Conservation (phyloP, 1,140 invertebrate genomes). For the Diplogasteroides magnus region DNA sequence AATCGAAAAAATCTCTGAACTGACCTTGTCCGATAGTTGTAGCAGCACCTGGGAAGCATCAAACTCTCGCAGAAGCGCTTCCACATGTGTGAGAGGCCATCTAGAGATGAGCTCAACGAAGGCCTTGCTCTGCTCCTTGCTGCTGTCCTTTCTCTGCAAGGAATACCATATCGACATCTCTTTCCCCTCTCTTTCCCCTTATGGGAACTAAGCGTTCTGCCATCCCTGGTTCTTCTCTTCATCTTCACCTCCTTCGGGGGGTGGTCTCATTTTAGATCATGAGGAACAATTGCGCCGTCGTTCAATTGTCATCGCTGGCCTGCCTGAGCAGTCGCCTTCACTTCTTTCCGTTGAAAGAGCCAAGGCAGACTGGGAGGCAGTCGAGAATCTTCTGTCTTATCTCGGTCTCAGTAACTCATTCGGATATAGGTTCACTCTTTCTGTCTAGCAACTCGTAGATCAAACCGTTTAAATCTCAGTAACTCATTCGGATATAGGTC, state of each 20-base stretch:
- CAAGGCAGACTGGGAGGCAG: too few species aligned
- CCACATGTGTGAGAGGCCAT: constrained; percentile 25
- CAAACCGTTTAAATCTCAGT: too few species aligned
- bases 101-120: constrained; percentile 19
- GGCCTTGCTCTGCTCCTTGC: constrained; percentile 17
- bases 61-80: constrained; percentile 21
- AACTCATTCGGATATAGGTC: too few species aligned
- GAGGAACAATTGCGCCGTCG: constrained; percentile 6
- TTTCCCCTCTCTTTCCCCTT: too few species aligned
- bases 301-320: too few species aligned
- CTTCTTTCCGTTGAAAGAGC: too few species aligned
- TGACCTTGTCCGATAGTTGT: constrained; percentile 12
- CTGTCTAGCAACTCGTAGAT: too few species aligned
- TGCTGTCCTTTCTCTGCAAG: constrained; percentile 14
- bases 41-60: constrained; percentile 18
- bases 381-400: too few species aligned
- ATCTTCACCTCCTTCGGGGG: constrained; percentile 1
- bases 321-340: too few species aligned
- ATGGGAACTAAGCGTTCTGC: too few species aligned
- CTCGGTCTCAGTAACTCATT: background rate
- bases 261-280: too few species aligned
- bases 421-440: constrained; percentile 3
- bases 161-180: constrained; percentile 14
- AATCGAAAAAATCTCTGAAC: constrained; percentile 11
- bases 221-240: too few species aligned